These are phyloP conservation scores for Xestia c-nigrum DNA, from an alignment of 2,888 invertebrate genomes.

Conservation along the genomic window DNA sequence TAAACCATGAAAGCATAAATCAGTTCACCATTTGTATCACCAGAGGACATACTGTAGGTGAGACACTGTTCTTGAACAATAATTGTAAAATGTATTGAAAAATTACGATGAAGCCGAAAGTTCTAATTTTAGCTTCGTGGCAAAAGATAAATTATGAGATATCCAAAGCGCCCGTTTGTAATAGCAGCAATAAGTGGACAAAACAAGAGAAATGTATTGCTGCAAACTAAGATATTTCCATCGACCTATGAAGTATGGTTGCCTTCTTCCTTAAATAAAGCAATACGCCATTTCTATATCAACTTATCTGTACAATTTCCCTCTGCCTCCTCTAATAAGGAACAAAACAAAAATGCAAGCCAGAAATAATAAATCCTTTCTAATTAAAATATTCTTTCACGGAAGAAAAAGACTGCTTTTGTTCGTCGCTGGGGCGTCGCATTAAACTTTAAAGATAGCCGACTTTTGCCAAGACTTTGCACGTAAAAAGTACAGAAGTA, in stretches of 20 bases:
- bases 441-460: slow-evolving; percentile 60
- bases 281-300: not conserved
- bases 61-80: not conserved
- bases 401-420: slow-evolving; percentile 27
- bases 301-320: not conserved
- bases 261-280: not conserved
- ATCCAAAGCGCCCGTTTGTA: not conserved
- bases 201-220: not conserved
- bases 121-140: not conserved
- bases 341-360: slow-evolving; percentile 16
- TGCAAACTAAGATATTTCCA: not conserved
- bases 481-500: not conserved
- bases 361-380: slow-evolving; percentile 47
- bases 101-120: too few species aligned
- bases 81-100: not conserved
- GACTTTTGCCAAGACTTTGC: slow-evolving; percentile 37
- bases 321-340: slow-evolving; percentile 11
- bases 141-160: not conserved
- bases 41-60: not conserved
- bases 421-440: slow-evolving; percentile 27
- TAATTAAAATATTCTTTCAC: slow-evolving; percentile 56
- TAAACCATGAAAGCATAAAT: too few species aligned
- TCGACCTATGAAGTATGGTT: not conserved
- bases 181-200: too few species aligned
- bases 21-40: not conserved